A percentile compares a stretch with the other conserved stretches of the same genome.
phyloP scores from a whole-genome alignment of 2,888 invertebrate species.

The Epicampocera succincta region DNA sequence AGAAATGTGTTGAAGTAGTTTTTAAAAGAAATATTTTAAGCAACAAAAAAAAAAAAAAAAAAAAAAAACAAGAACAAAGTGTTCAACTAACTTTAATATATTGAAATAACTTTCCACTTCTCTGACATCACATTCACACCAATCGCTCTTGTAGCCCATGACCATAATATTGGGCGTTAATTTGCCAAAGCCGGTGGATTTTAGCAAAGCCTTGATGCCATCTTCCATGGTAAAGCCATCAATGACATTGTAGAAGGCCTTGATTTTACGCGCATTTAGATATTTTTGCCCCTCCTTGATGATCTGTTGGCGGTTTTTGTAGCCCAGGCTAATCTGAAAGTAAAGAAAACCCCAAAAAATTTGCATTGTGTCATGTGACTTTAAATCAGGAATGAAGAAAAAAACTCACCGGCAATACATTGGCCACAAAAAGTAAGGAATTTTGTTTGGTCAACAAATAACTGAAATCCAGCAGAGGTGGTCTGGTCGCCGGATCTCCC shows the following conservation, averaged over 20 bases:
- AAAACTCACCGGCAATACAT: conserved; percentile 89
- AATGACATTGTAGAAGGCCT: conserved; percentile 92
- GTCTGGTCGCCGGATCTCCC: conserved; percentile 91
- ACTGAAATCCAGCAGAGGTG: conserved; percentile 95
- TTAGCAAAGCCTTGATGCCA: conserved; percentile 92
- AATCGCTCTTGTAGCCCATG: conserved; percentile 96
- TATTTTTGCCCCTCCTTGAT: conserved; percentile 89
- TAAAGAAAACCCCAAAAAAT: conserved; percentile 82
- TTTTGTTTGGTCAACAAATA: conserved; percentile 95
- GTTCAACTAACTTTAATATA: conserved; percentile 92
- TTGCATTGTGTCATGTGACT: not conserved
- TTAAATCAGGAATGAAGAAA: too few species aligned
- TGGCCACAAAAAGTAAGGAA: conserved; percentile 94
- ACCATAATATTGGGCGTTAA: conserved; percentile 95
- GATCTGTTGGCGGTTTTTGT: conserved; percentile 84
- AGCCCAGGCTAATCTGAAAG: conserved; percentile 85
- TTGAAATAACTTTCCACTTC: conserved; percentile 96
- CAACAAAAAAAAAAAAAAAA: not conserved
- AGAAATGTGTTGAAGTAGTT: conserved; percentile 65
- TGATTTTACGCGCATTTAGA: conserved; percentile 91
- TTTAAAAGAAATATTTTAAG: not conserved
- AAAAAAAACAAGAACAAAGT: conserved; percentile 1
- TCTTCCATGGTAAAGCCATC: conserved; percentile 88
- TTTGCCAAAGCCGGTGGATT: conserved; percentile 94
- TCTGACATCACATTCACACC: conserved; percentile 88